Base-by-base conservation (phyloP, 2,797 vertebrate genomes). In the Centropyge bicolor region DNA sequence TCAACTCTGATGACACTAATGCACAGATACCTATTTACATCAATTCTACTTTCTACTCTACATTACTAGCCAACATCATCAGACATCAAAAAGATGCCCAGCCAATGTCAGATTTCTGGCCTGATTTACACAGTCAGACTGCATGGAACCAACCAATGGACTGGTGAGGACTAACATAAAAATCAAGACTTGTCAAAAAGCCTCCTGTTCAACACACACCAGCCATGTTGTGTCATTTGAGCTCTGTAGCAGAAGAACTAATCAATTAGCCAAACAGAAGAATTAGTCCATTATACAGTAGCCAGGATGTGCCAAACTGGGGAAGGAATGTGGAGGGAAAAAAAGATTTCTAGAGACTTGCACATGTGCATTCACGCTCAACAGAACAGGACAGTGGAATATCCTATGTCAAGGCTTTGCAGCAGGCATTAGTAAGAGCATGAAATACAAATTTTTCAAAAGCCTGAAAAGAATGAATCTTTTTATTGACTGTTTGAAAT, bases 31-130 rank as follows among this genome's bases (percentile, higher is more conserved):
- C 7, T 31, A 35, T 65, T 8, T 5, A 68, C 31, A 48, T 49
- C 10, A 19, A 4, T n/a, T 40, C 17, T n/a, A n/a, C n/a, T n/a
- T n/a, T n/a, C n/a, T n/a, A n/a, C n/a, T n/a, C n/a, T n/a, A n/a
- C n/a, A n/a, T n/a, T n/a, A 2, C 27, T 10, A 35, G 54, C 76
- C 49, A 14, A 36, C 59, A 31, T 24, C 43, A 35, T 61, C 76
- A 56, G 20, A 36, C 59, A 40, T 24, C 43, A 75, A 20, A 75
- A 57, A 70, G 31, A 55, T 36, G 24, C 6, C 38, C 27, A 36
- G 41, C 45, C 27, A 9, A 45, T 45, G 14, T 31, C 13, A 61
- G 36, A 41, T 61, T 13, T 54, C 1, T 55, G 12, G 5, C 27
- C 17, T 45, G 20, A 38, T 67, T 56, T 60, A n/a, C 61, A 54